Evolutionary conservation across 64 coral and sea anemone genomes (phyloP).

Genomic region (Acropora yongei): DNA sequence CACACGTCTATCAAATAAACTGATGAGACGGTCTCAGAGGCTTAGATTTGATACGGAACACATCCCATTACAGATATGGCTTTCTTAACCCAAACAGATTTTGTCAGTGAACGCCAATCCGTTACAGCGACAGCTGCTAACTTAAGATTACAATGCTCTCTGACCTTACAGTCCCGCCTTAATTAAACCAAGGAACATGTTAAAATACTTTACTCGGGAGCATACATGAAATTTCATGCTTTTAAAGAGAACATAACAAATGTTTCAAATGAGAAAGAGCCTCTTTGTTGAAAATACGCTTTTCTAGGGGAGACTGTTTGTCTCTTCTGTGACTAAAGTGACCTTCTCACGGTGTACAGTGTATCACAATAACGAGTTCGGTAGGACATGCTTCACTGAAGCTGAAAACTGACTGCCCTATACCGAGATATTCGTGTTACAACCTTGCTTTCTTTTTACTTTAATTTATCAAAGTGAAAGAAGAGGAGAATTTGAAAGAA

Average conservation of each 20-base stretch:
- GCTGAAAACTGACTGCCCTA: too few relatives aligned
- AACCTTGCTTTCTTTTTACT: too few relatives aligned
- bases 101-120: not conserved
- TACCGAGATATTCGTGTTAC: too few relatives aligned
- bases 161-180: not conserved
- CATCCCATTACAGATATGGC: not conserved
- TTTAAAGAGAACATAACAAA: not conserved
- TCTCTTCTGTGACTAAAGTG: too few relatives aligned
- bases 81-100: not conserved
- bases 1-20: not conserved
- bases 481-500: not conserved
- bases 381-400: too few relatives aligned
- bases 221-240: not conserved
- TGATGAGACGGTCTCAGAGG: not conserved
- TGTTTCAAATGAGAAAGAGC: too few relatives aligned
- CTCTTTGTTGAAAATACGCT: too few relatives aligned
- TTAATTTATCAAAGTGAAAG: not conserved
- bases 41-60: not conserved
- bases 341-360: too few relatives aligned
- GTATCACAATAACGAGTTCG: too few relatives aligned
- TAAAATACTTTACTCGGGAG: not conserved
- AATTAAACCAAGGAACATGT: too few relatives aligned
- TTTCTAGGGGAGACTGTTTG: too few relatives aligned
- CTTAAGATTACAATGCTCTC: not conserved
- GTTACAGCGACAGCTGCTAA: not conserved